Base-by-base conservation (phyloP, 2,888 invertebrate genomes). In the Nephrotoma guestfalica region DNA sequence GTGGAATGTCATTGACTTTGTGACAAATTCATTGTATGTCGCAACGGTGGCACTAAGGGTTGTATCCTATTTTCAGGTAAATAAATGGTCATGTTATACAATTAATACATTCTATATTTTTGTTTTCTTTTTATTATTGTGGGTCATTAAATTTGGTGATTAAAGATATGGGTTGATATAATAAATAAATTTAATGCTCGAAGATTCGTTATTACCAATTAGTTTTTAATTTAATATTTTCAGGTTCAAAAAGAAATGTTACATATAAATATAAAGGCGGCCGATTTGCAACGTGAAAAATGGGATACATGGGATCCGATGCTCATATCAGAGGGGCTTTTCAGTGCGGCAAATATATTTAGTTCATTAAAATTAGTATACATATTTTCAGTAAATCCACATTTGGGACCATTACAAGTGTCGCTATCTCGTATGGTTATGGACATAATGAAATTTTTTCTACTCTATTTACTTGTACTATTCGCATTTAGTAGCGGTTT, bases 1-100 rank as follows among this genome's bases (percentile, higher is more conserved):
- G 98, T 99, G 99, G 99, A 99, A 99, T 92, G 98, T 99, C 87
- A 97, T 99, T 89, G 99, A 99, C 92, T 99, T 99, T 92, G 97
- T 99, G 88, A 99, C 99, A 88, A 99, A 99, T 92, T 98, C 99
- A 6, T 93, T 99, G 57, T 99, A 99, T 92, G 97, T 99, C 88
- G 98, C 99, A 87, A 99, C 99, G 0, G 97, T 99, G 86, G 98
- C 98, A 2, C 93, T 99, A 86, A 93, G 99, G 88, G 94, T 98
- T 87, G 98, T 99, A 42, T 98, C 99, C 13, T 98, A 98, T 92
- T 96, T 97, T 90, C 97, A 98, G 94, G 99, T 98, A 91, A 91
- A 92, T 40, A 40, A 41, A 86, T 83, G 40, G n/a, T 71, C 51
- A 86, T 86, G 18, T 41, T 30, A 15, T 40, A 43, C 13, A 13